phyloP scores from a whole-genome alignment of 1,140 invertebrate genomes.

The Paraescarpia echinospica region DNA sequence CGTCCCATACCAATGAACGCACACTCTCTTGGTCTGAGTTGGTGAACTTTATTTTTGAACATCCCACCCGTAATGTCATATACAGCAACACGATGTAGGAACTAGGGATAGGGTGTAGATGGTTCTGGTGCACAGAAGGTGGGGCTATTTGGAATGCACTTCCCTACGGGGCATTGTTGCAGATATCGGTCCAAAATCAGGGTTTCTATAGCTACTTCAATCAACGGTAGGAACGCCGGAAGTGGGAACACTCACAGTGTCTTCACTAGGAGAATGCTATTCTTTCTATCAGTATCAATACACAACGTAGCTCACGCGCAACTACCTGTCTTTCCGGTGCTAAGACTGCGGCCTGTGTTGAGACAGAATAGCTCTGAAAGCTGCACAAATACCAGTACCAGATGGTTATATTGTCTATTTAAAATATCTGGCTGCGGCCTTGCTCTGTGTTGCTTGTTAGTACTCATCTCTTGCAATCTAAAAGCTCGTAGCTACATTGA shows the following conservation, averaged over 20 bases:
- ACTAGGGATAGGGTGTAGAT: background rate
- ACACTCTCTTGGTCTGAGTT: background rate
- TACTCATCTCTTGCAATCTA: background rate
- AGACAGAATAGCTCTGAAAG: background rate
- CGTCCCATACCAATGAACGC: background rate
- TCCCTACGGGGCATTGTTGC: background rate
- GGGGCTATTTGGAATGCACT: background rate
- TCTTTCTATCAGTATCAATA: background rate
- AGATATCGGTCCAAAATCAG: background rate
- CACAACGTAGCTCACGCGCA: background rate
- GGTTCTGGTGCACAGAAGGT: background rate
- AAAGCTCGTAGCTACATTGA: background rate
- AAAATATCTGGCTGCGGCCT: too few relatives aligned
- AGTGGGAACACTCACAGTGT: background rate
- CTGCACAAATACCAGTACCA: background rate
- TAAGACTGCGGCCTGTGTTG: background rate
- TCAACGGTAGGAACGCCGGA: background rate
- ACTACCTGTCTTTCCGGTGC: background rate
- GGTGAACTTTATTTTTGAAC: background rate
- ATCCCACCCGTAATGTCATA: background rate
- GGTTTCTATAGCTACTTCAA: background rate
- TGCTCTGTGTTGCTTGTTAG: background rate
- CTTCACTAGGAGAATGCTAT: background rate
- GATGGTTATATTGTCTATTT: background rate
- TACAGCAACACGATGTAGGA: background rate